phyloP scores from a whole-genome alignment of 2,797 vertebrate genomes.

The Chaunax sp. region DNA sequence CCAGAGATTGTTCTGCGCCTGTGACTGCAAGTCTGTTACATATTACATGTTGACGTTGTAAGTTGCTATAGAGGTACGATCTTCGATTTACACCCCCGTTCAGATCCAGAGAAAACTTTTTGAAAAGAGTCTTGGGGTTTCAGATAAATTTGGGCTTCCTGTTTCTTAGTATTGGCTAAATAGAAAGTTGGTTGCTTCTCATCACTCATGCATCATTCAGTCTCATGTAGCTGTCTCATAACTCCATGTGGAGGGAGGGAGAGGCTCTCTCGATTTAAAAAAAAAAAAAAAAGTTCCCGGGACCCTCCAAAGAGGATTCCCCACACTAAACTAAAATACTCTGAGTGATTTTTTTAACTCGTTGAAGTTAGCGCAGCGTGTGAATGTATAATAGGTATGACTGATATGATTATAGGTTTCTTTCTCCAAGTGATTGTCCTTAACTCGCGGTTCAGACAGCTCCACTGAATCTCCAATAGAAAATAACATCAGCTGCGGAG shows the following conservation, averaged over 20 bases:
- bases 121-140: background rate
- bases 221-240: conserved; percentile 10
- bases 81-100: background rate
- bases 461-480: conserved; percentile 48
- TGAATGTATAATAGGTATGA: conserved; percentile 50
- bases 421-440: conserved; percentile 34
- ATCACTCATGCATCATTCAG: conserved; percentile 20
- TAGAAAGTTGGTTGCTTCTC: background rate
- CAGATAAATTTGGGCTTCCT: background rate
- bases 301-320: conserved; percentile 9
- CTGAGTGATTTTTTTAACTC: background rate
- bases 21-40: conserved; percentile 20
- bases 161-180: background rate
- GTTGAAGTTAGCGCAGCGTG: conserved; percentile 30
- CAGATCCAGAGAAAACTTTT: conserved; percentile 2
- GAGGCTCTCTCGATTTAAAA: background rate
- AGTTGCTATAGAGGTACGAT: background rate
- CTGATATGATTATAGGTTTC: conserved; percentile 65
- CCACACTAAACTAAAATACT: background rate
- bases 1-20: conserved; percentile 13
- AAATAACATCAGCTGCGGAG: conserved; percentile 50
- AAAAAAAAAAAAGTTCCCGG: no score
- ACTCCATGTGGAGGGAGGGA: background rate
- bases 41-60: no score
- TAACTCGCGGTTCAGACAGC: conserved; percentile 26